Percentiles rank a stretch among this genome's conserved stretches.
These are phyloP conservation scores for Schizopygopsis malacanthus DNA, from an alignment of 2,797 vertebrate species.

Conservation along the genomic window DNA sequence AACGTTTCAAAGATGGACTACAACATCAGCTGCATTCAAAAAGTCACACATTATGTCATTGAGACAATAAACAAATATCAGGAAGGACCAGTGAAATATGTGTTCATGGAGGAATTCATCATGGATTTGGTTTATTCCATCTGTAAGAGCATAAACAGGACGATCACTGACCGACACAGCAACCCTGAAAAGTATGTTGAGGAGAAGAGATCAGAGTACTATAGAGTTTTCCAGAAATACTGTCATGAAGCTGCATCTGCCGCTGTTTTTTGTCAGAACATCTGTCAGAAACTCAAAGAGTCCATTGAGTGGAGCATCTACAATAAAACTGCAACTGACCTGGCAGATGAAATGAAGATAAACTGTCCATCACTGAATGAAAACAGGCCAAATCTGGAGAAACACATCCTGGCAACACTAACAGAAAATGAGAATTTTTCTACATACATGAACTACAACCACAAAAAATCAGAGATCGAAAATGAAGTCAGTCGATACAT, in stretches of 20 bases:
- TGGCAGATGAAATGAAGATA: constrained; percentile 59
- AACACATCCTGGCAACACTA: constrained; percentile 34
- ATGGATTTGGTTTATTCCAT: constrained; percentile 40
- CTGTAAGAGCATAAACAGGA: constrained; percentile 39
- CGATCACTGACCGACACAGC: constrained; percentile 42
- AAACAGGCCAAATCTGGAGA: too few species aligned
- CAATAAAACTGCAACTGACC: constrained; percentile 42
- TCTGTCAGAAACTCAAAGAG: constrained; percentile 65
- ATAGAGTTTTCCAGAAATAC: constrained; percentile 70
- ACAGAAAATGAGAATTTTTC: constrained; percentile 26
- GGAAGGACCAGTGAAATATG: background rate
- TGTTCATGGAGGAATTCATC: constrained; percentile 28
- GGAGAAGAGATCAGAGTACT: constrained; percentile 68
- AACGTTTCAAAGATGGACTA: constrained; percentile 41
- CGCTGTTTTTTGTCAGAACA: constrained; percentile 62
- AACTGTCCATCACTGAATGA: constrained; percentile 54
- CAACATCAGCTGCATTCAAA: constrained; percentile 37
- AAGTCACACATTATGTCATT: constrained; percentile 20
- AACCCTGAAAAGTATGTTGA: constrained; percentile 59
- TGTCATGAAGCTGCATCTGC: constrained; percentile 65
- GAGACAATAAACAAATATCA: background rate
- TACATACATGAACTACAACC: too few species aligned
- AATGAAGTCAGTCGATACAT: too few species aligned
- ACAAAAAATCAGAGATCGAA: too few species aligned
- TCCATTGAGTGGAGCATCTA: constrained; percentile 44